Conservation (phyloP, 2,113 vertebrate species). For the Heterocephalus glaber region DNA sequence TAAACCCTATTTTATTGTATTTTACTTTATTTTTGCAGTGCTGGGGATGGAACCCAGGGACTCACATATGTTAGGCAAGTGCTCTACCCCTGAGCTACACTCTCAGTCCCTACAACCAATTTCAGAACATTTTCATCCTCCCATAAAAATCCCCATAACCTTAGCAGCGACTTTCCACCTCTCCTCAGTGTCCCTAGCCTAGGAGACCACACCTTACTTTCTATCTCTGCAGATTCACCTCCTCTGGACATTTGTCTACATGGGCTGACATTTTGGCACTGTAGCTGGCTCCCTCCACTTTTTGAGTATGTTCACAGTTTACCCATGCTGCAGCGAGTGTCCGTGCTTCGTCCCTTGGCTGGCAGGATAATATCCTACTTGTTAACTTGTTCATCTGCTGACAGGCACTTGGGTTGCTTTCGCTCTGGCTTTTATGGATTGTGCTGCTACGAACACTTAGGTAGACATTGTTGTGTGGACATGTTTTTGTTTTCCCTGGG, state of each 20-base stretch:
- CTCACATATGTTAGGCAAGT: neutral
- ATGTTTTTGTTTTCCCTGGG: neutral
- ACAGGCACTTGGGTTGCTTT: neutral
- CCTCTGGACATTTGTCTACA: neutral
- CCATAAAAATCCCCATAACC: neutral
- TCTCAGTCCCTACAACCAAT: neutral
- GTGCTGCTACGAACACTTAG: neutral
- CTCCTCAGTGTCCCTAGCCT: neutral
- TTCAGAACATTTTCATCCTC: neutral
- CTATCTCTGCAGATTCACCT: neutral
- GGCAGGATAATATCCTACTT: neutral
- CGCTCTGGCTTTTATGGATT: neutral
- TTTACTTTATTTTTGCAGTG: neutral
- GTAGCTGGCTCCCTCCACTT: neutral
- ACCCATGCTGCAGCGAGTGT: neutral
- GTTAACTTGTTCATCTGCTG: neutral
- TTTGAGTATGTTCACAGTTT: neutral
- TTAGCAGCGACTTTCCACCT: neutral
- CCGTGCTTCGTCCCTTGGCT: neutral
- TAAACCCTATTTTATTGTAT: neutral
- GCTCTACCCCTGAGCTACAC: neutral
- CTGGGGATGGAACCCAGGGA: neutral
- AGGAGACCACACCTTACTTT: neutral
- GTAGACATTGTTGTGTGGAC: neutral
- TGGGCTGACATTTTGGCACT: neutral